Base-by-base conservation (phyloP, 2,797 vertebrate species). In the Brachyrhaphis roseni region DNA sequence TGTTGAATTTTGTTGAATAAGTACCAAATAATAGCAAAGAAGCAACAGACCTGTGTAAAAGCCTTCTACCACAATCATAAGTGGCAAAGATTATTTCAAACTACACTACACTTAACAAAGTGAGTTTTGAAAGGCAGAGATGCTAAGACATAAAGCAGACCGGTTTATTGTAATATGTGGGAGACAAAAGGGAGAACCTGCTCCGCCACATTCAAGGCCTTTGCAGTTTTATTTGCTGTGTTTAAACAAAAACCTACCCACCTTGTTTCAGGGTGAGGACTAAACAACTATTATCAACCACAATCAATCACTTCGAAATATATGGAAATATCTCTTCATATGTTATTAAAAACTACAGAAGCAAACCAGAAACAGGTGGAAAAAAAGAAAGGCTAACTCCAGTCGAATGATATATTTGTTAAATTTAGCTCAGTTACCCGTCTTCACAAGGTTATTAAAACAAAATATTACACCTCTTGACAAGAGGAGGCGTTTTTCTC, bases 171-270 rank as follows among this genome's bases (percentile, higher is more conserved):
- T 76, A 81, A 46, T 53, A 81, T 77, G 72, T 34, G 28, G n/a
- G 13, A 83, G 57, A 90, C 85, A 89, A 90, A 88, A 78, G 86
- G 79, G 81, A 89, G 77, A 96, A 96, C 95, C 93, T 85, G 95
- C 89, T 87, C 68, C 11, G 72, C 94, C 74, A 87, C 94, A 96
- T 96, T 96, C 94, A 95, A 81, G 12, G 45, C 81, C 75, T 86
- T 82, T 77, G 73, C 75, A 23, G 76, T 62, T 72, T 92, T 91
- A 92, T 92, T 89, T 90, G 57, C 6, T 75, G 72, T 85, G 79
- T 88, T 79, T 84, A 57, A 78, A 85, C 79, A 82, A 87, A 90
- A 86, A 77, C 13, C 16, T 84, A 82, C 79, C 81, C 46, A 76
- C 59, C 49, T 36, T 75, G 20, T 82, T 75, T 75, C 62, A 84